Evolutionary conservation across 2,113 vertebrate genomes (phyloP).

Genomic region (Microtus oregoni): DNA sequence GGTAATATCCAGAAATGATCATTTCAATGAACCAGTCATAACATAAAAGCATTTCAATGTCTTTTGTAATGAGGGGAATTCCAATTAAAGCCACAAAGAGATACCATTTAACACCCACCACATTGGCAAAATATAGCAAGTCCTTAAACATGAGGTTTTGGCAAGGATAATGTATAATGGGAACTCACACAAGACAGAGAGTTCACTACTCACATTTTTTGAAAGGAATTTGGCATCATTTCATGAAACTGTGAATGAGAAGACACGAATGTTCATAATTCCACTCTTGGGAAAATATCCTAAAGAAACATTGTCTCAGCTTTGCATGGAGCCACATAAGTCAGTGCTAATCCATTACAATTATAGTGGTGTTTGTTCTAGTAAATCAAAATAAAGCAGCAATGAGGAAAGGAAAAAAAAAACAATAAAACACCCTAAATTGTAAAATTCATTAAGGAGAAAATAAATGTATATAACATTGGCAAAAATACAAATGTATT

Average conservation of each 20-base stretch:
- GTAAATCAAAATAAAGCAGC: background rate
- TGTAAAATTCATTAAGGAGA: background rate
- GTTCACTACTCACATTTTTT: constrained; percentile 28
- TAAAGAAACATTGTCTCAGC: background rate
- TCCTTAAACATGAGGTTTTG: constrained; percentile 62
- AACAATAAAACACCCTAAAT: background rate
- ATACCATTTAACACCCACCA: constrained; percentile 66
- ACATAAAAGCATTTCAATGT: constrained; percentile 23
- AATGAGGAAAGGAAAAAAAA: background rate
- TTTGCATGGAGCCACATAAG: background rate
- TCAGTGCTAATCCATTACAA: background rate
- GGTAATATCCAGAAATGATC: background rate
- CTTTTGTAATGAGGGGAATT: constrained; percentile 77
- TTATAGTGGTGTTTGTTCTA: background rate
- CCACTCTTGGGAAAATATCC: background rate
- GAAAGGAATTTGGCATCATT: constrained; percentile 19
- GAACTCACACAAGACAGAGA: background rate
- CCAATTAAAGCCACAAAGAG: constrained; percentile 69
- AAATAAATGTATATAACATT: background rate
- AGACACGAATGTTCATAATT: constrained; percentile 11
- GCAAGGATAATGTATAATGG: constrained; percentile 53
- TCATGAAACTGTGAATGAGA: constrained; percentile 23
- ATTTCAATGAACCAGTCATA: constrained; percentile 36
- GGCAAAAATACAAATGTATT: background rate
- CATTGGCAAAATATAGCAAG: constrained; percentile 58